Evolutionary conservation across 2,888 invertebrate species (phyloP).

Genomic region (Monopis laevigella): DNA sequence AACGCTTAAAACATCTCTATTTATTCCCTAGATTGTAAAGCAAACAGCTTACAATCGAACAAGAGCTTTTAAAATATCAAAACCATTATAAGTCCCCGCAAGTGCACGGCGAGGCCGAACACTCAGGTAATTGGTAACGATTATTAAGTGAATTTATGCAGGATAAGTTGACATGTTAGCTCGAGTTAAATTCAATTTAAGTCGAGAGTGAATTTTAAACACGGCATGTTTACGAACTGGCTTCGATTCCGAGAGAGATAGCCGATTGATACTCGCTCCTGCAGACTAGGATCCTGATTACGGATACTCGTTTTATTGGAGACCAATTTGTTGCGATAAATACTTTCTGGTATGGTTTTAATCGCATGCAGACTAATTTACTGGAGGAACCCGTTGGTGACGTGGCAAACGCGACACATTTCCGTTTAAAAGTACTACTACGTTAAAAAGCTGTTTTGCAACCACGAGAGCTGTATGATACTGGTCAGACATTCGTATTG

Average conservation of each 20-base stretch:
- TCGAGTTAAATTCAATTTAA: slow-evolving; percentile 39
- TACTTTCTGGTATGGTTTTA: background rate
- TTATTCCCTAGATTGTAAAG: slow-evolving; percentile 35
- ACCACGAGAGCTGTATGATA: too few relatives aligned
- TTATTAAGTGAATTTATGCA: slow-evolving; percentile 58
- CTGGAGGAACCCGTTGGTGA: too few relatives aligned
- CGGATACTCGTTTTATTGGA: slow-evolving; percentile 5
- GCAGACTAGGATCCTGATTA: slow-evolving; percentile 2
- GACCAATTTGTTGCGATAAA: slow-evolving; percentile 5
- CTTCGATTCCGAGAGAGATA: slow-evolving; percentile 19
- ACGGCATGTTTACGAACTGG: slow-evolving; percentile 40
- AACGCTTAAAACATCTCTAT: slow-evolving; percentile 32
- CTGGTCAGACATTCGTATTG: too few relatives aligned
- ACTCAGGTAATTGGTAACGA: slow-evolving; percentile 56
- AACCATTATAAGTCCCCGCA: slow-evolving; percentile 34
- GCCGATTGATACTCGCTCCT: slow-evolving; percentile 1
- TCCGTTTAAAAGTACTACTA: too few relatives aligned
- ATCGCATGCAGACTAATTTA: too few relatives aligned
- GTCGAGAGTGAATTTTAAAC: slow-evolving; percentile 33
- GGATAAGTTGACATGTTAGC: slow-evolving; percentile 50
- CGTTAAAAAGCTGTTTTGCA: too few relatives aligned
- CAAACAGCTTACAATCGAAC: slow-evolving; percentile 50
- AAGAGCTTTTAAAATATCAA: slow-evolving; percentile 5
- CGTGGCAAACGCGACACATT: too few relatives aligned
- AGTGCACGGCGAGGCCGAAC: slow-evolving; percentile 41